phyloP scores from a whole-genome alignment of 2,797 vertebrate genomes.

The Helarctos malayanus region DNA sequence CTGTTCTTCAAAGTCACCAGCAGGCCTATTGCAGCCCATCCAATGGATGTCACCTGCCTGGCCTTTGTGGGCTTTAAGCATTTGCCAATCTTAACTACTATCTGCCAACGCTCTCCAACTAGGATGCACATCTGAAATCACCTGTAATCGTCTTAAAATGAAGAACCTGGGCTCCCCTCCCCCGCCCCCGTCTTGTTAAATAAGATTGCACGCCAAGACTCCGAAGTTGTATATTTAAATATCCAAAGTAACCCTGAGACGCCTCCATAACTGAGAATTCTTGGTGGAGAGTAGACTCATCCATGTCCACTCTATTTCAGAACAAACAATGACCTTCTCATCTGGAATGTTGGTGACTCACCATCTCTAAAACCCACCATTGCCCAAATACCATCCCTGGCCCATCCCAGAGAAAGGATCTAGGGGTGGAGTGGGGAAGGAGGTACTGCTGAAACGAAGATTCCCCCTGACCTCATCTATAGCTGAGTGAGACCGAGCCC shows the following conservation, averaged over 20 bases:
- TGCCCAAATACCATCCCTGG: slow-evolving; percentile 66
- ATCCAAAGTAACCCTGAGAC: slow-evolving; percentile 26
- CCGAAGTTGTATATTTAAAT: slow-evolving; percentile 61
- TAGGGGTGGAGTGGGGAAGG: not conserved
- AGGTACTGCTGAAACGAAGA: slow-evolving; percentile 44
- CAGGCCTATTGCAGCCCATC: not conserved
- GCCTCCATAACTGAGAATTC: slow-evolving; percentile 12
- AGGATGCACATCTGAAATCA: not conserved
- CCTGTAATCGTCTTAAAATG: not conserved
- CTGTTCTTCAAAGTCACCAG: not conserved
- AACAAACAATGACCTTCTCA: slow-evolving; percentile 70
- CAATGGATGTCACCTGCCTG: not conserved
- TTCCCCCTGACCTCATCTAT: slow-evolving; percentile 68
- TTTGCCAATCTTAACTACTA: not conserved
- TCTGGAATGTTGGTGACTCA: slow-evolving; percentile 76
- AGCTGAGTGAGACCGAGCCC: slow-evolving; percentile 64
- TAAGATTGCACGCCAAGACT: slow-evolving; percentile 3
- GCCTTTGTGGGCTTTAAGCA: not conserved
- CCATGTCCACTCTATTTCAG: slow-evolving; percentile 52
- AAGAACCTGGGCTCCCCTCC: not conserved
- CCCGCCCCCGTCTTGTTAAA: not conserved
- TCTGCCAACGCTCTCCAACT: not conserved
- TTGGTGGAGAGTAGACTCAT: not conserved
- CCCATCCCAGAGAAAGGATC: slow-evolving; percentile 41
- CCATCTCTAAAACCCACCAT: slow-evolving; percentile 55